phyloP scores from a whole-genome alignment of 2,797 vertebrate species.

The Pseudotriccus pelzelni region DNA sequence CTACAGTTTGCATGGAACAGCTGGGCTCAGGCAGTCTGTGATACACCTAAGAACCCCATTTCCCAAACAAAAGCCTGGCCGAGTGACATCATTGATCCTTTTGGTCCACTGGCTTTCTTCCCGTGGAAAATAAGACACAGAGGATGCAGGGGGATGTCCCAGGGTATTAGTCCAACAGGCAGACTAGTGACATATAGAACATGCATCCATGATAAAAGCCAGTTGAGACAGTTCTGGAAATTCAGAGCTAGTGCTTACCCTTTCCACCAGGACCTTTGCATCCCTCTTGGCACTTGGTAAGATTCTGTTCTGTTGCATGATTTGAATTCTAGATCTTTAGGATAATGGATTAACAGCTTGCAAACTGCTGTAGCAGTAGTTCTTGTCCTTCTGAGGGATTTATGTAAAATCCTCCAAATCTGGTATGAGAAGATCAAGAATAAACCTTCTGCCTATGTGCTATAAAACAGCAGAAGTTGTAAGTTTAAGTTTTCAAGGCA shows the following conservation, averaged over 20 bases:
- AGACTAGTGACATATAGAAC: background rate
- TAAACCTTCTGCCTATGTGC: background rate
- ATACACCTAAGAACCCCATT: background rate
- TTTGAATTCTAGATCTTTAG: background rate
- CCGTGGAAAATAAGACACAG: background rate
- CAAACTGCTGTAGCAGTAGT: background rate
- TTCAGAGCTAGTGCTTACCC: background rate
- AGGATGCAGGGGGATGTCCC: background rate
- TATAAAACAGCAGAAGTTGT: background rate
- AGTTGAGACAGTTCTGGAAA: background rate
- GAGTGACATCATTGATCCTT: background rate
- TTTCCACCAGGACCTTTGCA: background rate
- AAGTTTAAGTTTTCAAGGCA: background rate
- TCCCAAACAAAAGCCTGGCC: background rate
- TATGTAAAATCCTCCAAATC: slow-evolving; percentile 33
- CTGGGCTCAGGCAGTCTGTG: background rate
- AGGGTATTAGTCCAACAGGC: background rate
- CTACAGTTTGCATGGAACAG: background rate
- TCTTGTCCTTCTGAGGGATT: slow-evolving; percentile 25
- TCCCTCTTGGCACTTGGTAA: background rate
- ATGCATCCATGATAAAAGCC: background rate
- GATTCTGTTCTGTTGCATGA: background rate
- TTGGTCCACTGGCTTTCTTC: background rate
- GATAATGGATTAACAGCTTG: background rate
- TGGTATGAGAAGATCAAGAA: background rate